Percentiles rank a stretch among this genome's conserved stretches.
phyloP scores from a whole-genome alignment of 2,888 invertebrate genomes.

The Sericinus montela region DNA sequence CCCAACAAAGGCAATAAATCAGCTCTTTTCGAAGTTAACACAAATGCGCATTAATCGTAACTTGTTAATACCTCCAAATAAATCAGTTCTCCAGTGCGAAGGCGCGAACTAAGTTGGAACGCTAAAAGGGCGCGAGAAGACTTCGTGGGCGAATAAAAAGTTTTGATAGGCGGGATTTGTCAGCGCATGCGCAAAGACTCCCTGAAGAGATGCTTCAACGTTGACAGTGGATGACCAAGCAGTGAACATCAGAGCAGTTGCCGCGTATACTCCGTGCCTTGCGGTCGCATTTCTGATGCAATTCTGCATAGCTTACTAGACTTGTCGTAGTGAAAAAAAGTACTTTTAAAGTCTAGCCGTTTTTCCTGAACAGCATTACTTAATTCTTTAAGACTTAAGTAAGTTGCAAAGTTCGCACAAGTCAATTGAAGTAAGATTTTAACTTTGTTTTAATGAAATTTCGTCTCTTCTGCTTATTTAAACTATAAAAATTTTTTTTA shows the following conservation, averaged over 20 bases:
- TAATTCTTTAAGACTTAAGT: slow-evolving; percentile 24
- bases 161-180: slow-evolving; percentile 56
- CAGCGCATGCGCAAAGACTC: slow-evolving; percentile 50
- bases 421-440: slow-evolving; percentile 33
- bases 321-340: slow-evolving; percentile 15
- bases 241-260: slow-evolving; percentile 43
- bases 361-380: slow-evolving; percentile 19
- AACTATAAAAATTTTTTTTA: no score
- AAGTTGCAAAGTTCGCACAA: slow-evolving; percentile 29
- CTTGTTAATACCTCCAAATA: slow-evolving; percentile 23
- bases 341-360: background rate
- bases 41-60: slow-evolving; percentile 21
- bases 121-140: slow-evolving; percentile 28
- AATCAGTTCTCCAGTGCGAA: slow-evolving; percentile 17
- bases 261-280: slow-evolving; percentile 55
- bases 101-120: slow-evolving; percentile 24
- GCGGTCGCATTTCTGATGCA: slow-evolving; percentile 64
- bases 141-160: slow-evolving; percentile 42
- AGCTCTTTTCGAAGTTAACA: slow-evolving; percentile 11
- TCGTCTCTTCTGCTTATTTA: slow-evolving; percentile 32
- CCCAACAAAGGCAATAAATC: slow-evolving; percentile 15
- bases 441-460: slow-evolving; percentile 36
- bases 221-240: slow-evolving; percentile 46
- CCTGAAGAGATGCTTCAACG: slow-evolving; percentile 65
- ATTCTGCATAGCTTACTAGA: slow-evolving; percentile 27